phyloP scores from a whole-genome alignment of 64 coral and sea anemone species.

The Pocillopora verrucosa region DNA sequence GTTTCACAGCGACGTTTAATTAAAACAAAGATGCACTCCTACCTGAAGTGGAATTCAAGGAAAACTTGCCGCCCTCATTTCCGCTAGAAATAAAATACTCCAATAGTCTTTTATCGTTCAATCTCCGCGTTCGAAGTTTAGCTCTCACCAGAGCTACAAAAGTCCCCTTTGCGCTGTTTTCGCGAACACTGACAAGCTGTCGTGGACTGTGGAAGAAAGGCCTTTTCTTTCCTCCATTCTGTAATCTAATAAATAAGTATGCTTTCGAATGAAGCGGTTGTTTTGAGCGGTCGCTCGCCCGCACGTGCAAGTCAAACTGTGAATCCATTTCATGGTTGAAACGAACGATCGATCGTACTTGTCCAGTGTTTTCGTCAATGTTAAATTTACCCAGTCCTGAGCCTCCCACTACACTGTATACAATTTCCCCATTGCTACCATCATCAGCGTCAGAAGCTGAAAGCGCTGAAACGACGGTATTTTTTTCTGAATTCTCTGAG shows the following conservation, averaged over 20 bases:
- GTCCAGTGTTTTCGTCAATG: constrained; percentile 51
- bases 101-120: not conserved
- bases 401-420: constrained; percentile 66
- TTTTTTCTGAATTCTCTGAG: constrained; percentile 31
- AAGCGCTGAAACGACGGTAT: constrained; percentile 34
- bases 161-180: constrained; percentile 67
- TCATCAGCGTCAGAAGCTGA: constrained; percentile 71
- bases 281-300: constrained; percentile 70
- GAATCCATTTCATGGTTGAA: constrained; percentile 50
- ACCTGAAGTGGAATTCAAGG: constrained; percentile 32
- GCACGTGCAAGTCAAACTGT: constrained; percentile 73
- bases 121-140: constrained; percentile 13
- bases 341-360: constrained; percentile 51
- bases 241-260: constrained; percentile 59
- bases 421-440: constrained; percentile 55
- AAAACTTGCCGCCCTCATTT: constrained; percentile 70
- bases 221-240: constrained; percentile 36
- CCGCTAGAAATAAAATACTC: constrained; percentile 65
- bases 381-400: constrained; percentile 75
- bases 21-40: constrained; percentile 15
- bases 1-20: not conserved
- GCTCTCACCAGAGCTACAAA: constrained; percentile 75
- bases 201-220: constrained; percentile 62
- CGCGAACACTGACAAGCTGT: constrained; percentile 50
- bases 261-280: constrained; percentile 47